phyloP scores from a whole-genome alignment of 2,888 invertebrate species.

The Xiphydria camelus region DNA sequence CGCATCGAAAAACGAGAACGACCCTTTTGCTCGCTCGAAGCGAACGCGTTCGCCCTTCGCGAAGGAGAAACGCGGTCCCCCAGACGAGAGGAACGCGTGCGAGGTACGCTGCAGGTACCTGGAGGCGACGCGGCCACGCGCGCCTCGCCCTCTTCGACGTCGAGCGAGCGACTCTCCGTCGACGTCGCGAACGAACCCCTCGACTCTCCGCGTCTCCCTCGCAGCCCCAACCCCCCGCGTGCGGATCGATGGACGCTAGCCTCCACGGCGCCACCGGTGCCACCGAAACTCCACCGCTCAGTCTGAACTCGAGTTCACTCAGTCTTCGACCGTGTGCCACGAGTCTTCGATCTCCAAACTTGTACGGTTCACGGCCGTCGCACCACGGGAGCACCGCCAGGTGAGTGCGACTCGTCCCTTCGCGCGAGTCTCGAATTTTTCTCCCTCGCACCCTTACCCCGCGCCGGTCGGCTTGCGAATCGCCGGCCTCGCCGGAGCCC shows the following conservation, averaged over 20 bases:
- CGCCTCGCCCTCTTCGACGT: constrained; percentile 6
- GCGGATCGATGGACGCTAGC: constrained; percentile 33
- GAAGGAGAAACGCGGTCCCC: not conserved
- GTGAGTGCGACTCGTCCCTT: not conserved
- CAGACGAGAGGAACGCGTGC: constrained; percentile 15
- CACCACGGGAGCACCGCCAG: constrained; percentile 2
- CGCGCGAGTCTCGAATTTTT: not conserved
- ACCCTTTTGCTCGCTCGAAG: too few relatives aligned
- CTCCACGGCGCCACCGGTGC: constrained; percentile 47
- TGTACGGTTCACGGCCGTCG: not conserved
- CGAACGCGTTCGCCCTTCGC: too few relatives aligned
- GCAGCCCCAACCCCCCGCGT: constrained; percentile 32
- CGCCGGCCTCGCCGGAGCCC: not conserved
- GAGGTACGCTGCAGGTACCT: constrained; percentile 41
- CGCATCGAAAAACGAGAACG: too few relatives aligned
- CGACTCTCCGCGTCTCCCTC: constrained; percentile 25
- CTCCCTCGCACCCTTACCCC: too few relatives aligned
- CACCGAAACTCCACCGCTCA: constrained; percentile 44
- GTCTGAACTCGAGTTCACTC: constrained; percentile 56
- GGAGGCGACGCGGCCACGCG: constrained; percentile 23
- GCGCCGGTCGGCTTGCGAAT: too few relatives aligned
- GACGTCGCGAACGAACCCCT: not conserved
- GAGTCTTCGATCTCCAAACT: constrained; percentile 47
- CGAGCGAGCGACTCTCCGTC: too few relatives aligned
- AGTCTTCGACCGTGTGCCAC: constrained; percentile 55